These are phyloP conservation scores for Heliconius himera DNA, from an alignment of 1,140 invertebrate species.

Conservation along the genomic window DNA sequence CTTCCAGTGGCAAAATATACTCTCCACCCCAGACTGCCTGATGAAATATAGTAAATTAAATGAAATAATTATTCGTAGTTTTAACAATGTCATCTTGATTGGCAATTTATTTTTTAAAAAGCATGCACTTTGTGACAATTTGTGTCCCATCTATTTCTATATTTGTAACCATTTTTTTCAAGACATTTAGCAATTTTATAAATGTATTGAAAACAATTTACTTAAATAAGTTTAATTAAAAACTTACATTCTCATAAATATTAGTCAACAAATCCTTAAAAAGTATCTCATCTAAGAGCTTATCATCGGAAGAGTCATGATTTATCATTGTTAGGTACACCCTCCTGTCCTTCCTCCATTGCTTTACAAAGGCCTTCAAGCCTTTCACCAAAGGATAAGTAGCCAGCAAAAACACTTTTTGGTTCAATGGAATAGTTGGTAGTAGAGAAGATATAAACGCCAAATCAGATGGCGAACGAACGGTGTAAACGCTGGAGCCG, in stretches of 20 bases:
- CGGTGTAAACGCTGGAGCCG: slow-evolving; percentile 38
- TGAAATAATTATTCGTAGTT: neutral
- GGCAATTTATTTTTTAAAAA: no score
- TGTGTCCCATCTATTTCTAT: no score
- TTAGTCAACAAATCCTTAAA: neutral
- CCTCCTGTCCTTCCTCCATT: neutral
- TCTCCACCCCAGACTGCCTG: slow-evolving; percentile 41
- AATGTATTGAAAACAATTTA: no score
- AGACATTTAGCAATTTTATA: no score
- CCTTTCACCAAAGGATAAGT: slow-evolving; percentile 3
- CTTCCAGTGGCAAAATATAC: slow-evolving; percentile 41
- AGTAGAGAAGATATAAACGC: slow-evolving; percentile 29
- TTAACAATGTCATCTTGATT: neutral
- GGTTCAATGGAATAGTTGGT: neutral
- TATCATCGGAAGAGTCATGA: neutral
- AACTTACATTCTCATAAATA: neutral
- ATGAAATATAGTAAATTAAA: neutral
- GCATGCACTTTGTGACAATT: no score
- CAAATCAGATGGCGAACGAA: slow-evolving; percentile 42
- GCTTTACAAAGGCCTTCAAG: neutral
- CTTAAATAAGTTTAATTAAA: no score
- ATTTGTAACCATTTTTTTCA: no score
- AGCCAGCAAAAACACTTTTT: neutral
- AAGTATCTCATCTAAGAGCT: neutral
- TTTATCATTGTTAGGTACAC: neutral